Conservation (phyloP, 2,888 invertebrate genomes). For the Epistrophe grossulariae region DNA sequence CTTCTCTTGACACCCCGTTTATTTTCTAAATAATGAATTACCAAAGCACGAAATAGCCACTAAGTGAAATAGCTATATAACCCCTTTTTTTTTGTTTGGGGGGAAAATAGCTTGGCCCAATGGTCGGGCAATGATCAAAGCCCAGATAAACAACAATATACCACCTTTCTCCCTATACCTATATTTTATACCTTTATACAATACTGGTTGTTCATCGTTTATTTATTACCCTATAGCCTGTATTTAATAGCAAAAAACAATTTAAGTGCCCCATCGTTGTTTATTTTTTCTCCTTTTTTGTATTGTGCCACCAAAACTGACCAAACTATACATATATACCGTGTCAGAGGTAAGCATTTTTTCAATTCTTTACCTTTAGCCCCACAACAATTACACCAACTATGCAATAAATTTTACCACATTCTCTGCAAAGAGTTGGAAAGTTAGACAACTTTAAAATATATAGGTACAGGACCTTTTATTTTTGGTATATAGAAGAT, state of each 20-base stretch:
- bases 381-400: constrained; percentile 31
- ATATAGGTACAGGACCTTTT: constrained; percentile 7
- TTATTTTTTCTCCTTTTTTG: not conserved
- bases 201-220: constrained; percentile 61
- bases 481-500: not conserved
- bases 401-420: constrained; percentile 63
- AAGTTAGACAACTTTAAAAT: constrained; percentile 60
- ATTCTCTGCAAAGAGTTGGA: constrained; percentile 28
- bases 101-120: constrained; percentile 16
- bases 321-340: constrained; percentile 1
- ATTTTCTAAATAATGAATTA: constrained; percentile 41
- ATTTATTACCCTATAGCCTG: constrained; percentile 71
- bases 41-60: constrained; percentile 42
- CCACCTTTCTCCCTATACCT: not conserved
- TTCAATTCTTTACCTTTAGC: constrained; percentile 66
- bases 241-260: constrained; percentile 71
- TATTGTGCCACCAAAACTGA: not conserved
- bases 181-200: not conserved
- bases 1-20: constrained; percentile 3
- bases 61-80: constrained; percentile 58
- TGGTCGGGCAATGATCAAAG: constrained; percentile 11
- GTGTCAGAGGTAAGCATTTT: constrained; percentile 64
- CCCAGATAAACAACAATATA: constrained; percentile 8
- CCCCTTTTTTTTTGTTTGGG: constrained; percentile 36
- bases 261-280: constrained; percentile 58